phyloP scores from a whole-genome alignment of 2,888 invertebrate species.

The Nomada flava region DNA sequence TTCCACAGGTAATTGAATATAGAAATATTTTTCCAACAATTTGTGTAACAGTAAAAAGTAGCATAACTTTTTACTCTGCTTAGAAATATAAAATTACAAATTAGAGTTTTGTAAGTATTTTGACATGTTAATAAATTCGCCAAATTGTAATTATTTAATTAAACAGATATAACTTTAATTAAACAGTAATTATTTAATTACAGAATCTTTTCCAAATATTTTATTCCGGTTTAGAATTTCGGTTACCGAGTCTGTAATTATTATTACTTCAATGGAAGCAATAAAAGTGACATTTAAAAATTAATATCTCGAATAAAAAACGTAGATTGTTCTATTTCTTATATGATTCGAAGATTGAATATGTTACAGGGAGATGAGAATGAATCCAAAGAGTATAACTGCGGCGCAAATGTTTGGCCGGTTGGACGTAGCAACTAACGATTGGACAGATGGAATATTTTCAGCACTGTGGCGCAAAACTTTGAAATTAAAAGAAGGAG shows the following conservation, averaged over 20 bases:
- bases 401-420: constrained; percentile 99
- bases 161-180: too few relatives aligned
- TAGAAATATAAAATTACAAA: too few relatives aligned
- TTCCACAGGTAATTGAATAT: constrained; percentile 88
- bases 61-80: too few relatives aligned
- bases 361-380: constrained; percentile 93
- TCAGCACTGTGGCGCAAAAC: constrained; percentile 98
- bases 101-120: too few relatives aligned
- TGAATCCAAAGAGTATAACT: constrained; percentile 99
- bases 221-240: too few relatives aligned
- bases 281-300: neutral
- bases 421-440: constrained; percentile 98
- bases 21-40: neutral
- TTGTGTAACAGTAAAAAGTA: too few relatives aligned
- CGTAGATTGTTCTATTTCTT: neutral
- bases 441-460: constrained; percentile 99
- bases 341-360: neutral
- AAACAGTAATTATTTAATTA: neutral
- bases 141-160: neutral
- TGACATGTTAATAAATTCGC: too few relatives aligned
- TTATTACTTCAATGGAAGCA: too few relatives aligned
- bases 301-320: neutral
- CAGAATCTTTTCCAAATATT: too few relatives aligned
- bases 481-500: constrained; percentile 93
- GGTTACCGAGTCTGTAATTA: too few relatives aligned